These are phyloP conservation scores for Araneus ventricosus DNA, from an alignment of 1,140 invertebrate genomes.

Conservation along the genomic window DNA sequence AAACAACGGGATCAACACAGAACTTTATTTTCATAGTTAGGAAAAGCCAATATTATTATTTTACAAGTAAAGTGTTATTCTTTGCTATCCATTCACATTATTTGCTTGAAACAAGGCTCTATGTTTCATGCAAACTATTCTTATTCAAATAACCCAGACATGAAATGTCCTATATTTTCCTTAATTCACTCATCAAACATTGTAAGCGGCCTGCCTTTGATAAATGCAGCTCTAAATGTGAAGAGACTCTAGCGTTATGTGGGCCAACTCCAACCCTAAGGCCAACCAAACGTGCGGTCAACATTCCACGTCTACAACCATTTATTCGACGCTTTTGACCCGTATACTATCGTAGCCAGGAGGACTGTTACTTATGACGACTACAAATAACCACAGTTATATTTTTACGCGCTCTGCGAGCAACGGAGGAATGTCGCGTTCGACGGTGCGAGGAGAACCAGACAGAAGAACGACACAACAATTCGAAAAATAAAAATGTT, in stretches of 20 bases:
- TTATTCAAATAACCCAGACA: neutral
- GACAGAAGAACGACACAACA: neutral
- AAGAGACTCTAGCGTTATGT: conserved; percentile 1
- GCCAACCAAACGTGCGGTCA: conserved; percentile 43
- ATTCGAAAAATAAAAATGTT: neutral
- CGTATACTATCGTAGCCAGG: conserved; percentile 6
- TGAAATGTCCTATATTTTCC: conserved; percentile 2
- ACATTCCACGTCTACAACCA: conserved; percentile 56
- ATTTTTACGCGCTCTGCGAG: conserved; percentile 5
- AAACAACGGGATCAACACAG: too few species aligned
- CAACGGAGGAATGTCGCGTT: neutral
- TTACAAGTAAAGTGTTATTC: too few species aligned
- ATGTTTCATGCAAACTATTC: neutral
- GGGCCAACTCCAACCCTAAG: conserved; percentile 44
- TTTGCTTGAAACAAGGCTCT: too few species aligned
- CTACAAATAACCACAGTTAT: conserved; percentile 22
- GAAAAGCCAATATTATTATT: too few species aligned
- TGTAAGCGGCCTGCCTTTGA: conserved; percentile 14
- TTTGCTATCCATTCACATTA: too few species aligned
- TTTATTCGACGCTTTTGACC: conserved; percentile 45
- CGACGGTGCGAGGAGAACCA: neutral
- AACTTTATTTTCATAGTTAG: too few species aligned
- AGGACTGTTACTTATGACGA: conserved; percentile 25
- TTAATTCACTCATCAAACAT: neutral
- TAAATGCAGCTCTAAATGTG: neutral